Base-by-base conservation (phyloP, 2,113 vertebrate species). In the Lonchura striata region DNA sequence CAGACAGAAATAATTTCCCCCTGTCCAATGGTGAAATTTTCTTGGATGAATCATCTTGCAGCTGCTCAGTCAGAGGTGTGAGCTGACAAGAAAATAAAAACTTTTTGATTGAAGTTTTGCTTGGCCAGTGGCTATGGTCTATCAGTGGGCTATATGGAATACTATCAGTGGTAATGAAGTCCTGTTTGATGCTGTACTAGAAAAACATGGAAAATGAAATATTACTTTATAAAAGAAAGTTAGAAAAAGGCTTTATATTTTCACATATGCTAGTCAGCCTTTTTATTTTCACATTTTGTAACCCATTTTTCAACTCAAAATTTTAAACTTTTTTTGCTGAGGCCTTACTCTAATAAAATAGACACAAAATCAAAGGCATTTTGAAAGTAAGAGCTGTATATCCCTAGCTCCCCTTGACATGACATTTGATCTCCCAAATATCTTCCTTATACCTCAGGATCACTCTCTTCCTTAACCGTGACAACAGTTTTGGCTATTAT, bases 71-170 rank as follows among this genome's bases (percentile, higher is more conserved):
- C 77, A 95, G 92, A 96, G 84, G 86, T 96, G 77, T 75, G 82
- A 94, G 82, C 84, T 94, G 87, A 96, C 90, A 79, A 83, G 80
- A 83, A 86, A 95, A 94, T 64, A 92, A 92, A 93, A 97, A 92
- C 12, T 41, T 41, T 41, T 12, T 68, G 86, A 86, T 86, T 94
- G 89, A 96, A 89, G 90, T 92, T 94, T 94, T 93, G 42, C 94
- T 92, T 96, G 83, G 84, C 77, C 84, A 94, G 82, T 91, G 75
- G 89, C 74, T 94, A 82, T 85, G 79, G 64, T 68, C 5, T 90
- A 81, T 81, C 92, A 88, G 82, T 57, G 76, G 53, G 28, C 54
- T 88, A 53, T 85, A 81, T 80, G 80, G 65, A 92, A 86, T 65
- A 95, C 81, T 83, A 94, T 68, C 37, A 74, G 47, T 8, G 19